phyloP scores from a whole-genome alignment of 2,888 invertebrate species.

The Acrobasis suavella region DNA sequence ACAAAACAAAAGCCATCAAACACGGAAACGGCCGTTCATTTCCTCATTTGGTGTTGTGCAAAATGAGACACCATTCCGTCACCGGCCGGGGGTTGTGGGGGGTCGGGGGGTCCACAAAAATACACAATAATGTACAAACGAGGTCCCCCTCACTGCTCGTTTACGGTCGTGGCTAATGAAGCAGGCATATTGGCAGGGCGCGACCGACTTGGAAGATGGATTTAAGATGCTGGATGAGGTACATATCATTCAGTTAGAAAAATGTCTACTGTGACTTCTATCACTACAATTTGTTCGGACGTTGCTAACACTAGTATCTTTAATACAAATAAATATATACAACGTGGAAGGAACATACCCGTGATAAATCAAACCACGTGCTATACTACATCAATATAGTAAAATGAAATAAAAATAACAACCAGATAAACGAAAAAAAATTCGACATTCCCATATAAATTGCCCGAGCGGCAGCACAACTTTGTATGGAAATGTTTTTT shows the following conservation, averaged over 20 bases:
- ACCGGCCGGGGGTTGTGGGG: constrained; percentile 29
- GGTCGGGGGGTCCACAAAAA: constrained; percentile 38
- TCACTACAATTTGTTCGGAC: too few species aligned
- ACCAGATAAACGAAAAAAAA: too few species aligned
- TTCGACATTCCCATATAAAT: too few species aligned
- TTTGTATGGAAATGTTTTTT: too few species aligned
- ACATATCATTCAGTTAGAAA: neutral
- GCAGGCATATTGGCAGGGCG: constrained; percentile 71
- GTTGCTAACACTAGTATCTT: too few species aligned
- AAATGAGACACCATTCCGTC: constrained; percentile 67
- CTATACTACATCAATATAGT: too few species aligned
- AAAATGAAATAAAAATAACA: too few species aligned
- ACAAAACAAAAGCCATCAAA: constrained; percentile 17
- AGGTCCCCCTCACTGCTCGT: constrained; percentile 59
- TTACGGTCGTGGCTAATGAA: constrained; percentile 72
- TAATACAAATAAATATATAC: too few species aligned
- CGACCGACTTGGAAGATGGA: constrained; percentile 44
- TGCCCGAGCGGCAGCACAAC: too few species aligned
- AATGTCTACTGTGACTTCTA: too few species aligned
- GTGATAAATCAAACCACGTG: too few species aligned
- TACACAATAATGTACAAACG: constrained; percentile 50
- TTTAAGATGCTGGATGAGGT: constrained; percentile 9
- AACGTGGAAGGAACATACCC: too few species aligned
- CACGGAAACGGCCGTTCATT: constrained; percentile 43
- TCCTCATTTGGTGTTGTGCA: constrained; percentile 61